Conservation (phyloP, 2,888 invertebrate genomes). For the Acrobasis consociella region DNA sequence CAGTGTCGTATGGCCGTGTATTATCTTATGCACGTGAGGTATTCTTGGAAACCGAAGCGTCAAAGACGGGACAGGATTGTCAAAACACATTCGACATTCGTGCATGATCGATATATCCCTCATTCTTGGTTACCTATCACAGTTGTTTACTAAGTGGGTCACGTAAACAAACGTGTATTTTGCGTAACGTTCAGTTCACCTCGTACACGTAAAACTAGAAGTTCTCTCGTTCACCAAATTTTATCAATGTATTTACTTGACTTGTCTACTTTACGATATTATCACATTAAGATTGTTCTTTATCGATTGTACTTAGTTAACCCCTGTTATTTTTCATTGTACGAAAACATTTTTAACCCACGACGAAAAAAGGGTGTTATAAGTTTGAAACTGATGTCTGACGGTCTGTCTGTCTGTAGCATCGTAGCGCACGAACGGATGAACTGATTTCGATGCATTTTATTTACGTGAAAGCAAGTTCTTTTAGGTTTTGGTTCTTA, state of each 20-base stretch:
- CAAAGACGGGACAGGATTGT: constrained; percentile 35
- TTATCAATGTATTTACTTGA: constrained; percentile 15
- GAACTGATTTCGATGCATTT: too few species aligned
- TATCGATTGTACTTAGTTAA: background rate
- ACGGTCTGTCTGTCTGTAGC: too few species aligned
- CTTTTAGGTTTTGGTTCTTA: too few species aligned
- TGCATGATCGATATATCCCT: constrained; percentile 43
- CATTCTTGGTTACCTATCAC: constrained; percentile 42
- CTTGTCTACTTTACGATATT: constrained; percentile 11
- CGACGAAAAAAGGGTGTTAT: too few species aligned
- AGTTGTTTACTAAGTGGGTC: constrained; percentile 52
- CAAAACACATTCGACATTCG: constrained; percentile 40
- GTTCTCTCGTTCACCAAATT: constrained; percentile 13
- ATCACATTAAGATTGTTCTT: constrained; percentile 6
- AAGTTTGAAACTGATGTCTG: too few species aligned
- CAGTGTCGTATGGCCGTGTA: background rate
- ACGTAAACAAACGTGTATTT: constrained; percentile 57
- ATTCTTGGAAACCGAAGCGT: constrained; percentile 29
- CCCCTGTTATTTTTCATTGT: background rate
- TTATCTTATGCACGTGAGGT: background rate
- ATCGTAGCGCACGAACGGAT: too few species aligned
- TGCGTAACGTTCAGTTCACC: constrained; percentile 35
- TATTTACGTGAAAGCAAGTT: too few species aligned
- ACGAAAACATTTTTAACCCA: background rate
- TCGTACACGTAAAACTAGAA: constrained; percentile 17